Conservation (phyloP, 2,113 vertebrate genomes). For the Pipa parva region DNA sequence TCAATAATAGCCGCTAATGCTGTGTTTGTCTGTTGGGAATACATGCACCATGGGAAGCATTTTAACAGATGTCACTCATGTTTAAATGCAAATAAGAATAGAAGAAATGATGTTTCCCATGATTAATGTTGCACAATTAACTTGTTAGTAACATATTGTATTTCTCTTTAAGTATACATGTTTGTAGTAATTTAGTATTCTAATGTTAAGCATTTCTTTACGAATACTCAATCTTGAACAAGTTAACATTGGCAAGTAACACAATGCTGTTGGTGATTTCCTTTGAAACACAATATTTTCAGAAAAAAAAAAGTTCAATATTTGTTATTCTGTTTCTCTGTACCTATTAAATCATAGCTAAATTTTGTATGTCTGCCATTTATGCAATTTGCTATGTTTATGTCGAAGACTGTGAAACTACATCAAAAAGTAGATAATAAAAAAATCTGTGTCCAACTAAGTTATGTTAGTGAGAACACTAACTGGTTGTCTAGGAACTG, state of each 20-base stretch:
- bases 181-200: neutral
- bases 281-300: conserved; percentile 1
- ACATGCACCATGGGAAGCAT: too few relatives aligned
- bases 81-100: too few relatives aligned
- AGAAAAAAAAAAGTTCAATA: neutral
- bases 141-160: too few relatives aligned
- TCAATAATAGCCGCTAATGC: too few relatives aligned
- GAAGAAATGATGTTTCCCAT: too few relatives aligned
- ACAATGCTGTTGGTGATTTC: conserved; percentile 6
- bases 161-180: neutral
- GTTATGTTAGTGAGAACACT: neutral
- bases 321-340: neutral
- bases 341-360: neutral
- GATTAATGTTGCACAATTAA: too few relatives aligned
- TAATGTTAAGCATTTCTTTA: neutral
- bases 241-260: neutral
- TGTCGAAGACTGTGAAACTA: conserved; percentile 1
- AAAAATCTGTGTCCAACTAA: conserved; percentile 13
- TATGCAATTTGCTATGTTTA: neutral
- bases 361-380: neutral
- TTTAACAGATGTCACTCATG: too few relatives aligned
- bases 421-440: neutral
- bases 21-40: too few relatives aligned
- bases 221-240: neutral
- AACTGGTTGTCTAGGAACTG: neutral